Percentiles rank a stretch among this genome's conserved stretches.
Evolutionary conservation across 2,113 vertebrate species (phyloP).

Genomic region (Upupa epops): DNA sequence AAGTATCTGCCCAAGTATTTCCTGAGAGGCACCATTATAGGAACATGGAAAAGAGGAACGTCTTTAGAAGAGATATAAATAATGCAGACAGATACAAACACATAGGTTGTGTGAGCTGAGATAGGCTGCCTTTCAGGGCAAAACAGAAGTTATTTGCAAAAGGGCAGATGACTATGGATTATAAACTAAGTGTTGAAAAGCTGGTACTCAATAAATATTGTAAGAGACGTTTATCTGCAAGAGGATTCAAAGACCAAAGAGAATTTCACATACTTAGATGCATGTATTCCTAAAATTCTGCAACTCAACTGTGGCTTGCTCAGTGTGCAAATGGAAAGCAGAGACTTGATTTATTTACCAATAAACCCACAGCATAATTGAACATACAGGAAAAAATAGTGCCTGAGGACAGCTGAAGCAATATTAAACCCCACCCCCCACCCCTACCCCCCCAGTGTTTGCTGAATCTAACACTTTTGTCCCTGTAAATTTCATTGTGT

Average conservation of each 20-base stretch:
- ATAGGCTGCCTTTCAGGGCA: conserved; percentile 15
- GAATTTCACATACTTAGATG: conserved; percentile 20
- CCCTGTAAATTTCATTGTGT: background rate
- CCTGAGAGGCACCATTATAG: background rate
- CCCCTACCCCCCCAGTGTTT: background rate
- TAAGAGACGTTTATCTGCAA: conserved; percentile 32
- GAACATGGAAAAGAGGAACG: background rate
- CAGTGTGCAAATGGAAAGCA: conserved; percentile 17
- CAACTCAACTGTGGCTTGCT: conserved; percentile 18
- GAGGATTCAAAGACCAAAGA: conserved; percentile 30
- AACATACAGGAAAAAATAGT: background rate
- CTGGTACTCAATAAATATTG: conserved; percentile 40
- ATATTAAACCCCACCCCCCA: conserved; percentile 4
- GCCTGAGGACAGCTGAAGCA: conserved; percentile 9
- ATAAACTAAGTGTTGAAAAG: conserved; percentile 55
- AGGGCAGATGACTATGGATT: conserved; percentile 44
- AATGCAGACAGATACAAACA: conserved; percentile 1
- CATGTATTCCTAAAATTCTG: conserved; percentile 45
- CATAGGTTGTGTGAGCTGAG: conserved; percentile 13
- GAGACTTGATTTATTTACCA: conserved; percentile 56
- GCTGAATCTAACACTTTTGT: conserved; percentile 38
- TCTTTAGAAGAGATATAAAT: background rate
- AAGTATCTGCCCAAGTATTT: background rate
- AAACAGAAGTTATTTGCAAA: conserved; percentile 58
- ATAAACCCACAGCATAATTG: conserved; percentile 49